These are phyloP conservation scores for Corythucha ciliata DNA, from an alignment of 2,888 invertebrate species.

Conservation along the genomic window DNA sequence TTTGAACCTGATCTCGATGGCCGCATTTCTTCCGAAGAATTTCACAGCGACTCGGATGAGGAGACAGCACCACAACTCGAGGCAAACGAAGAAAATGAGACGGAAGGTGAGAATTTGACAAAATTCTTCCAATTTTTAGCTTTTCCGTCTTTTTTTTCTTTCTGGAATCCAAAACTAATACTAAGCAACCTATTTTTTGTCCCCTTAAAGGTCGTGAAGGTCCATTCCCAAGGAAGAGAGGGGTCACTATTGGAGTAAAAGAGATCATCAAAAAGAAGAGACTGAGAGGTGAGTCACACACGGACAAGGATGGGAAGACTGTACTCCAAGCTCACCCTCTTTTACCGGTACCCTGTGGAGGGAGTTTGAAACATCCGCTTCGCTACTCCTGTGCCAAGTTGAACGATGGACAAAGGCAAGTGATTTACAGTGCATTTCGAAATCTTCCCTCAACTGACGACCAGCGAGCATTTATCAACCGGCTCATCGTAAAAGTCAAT, in stretches of 20 bases:
- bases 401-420: conserved; percentile 6
- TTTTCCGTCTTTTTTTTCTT: neutral
- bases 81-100: neutral
- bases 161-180: conserved; percentile 1
- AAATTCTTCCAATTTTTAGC: neutral
- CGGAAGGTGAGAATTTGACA: conserved; percentile 2
- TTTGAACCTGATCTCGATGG: conserved; percentile 4
- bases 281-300: conserved; percentile 7
- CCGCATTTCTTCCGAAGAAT: conserved; percentile 2
- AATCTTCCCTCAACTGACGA: conserved; percentile 10
- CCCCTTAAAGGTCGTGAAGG: conserved; percentile 1
- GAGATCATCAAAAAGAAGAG: conserved; percentile 2
- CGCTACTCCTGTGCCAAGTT: conserved; percentile 1
- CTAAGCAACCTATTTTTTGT: conserved; percentile 1
- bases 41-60: neutral
- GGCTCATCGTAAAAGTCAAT: neutral
- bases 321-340: neutral
- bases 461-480: conserved; percentile 11
- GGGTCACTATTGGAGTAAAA: neutral
- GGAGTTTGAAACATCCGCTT: neutral
- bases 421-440: conserved; percentile 5
- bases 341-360: neutral
- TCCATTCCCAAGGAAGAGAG: conserved; percentile 10
- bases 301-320: neutral
- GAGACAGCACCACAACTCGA: conserved; percentile 1